Conservation (phyloP, 2,888 invertebrate species). For the Nephrotoma appendiculata region DNA sequence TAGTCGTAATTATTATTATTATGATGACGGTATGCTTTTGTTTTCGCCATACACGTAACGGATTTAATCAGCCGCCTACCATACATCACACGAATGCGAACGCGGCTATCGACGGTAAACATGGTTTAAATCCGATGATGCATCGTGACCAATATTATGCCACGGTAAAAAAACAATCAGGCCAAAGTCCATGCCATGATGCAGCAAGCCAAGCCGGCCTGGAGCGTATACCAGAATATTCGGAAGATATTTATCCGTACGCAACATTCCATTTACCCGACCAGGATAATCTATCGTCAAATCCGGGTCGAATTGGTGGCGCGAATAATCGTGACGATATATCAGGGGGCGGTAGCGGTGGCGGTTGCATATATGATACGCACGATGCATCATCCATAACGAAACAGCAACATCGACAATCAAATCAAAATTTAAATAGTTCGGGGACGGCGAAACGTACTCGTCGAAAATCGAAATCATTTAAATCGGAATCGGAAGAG, state of each 20-base stretch:
- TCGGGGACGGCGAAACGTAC: constrained; percentile 26
- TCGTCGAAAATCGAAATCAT: constrained; percentile 35
- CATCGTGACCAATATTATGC: constrained; percentile 39
- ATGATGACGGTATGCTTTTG: constrained; percentile 40
- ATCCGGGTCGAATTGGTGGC: constrained; percentile 27
- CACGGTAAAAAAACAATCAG: constrained; percentile 34
- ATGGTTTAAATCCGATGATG: constrained; percentile 14
- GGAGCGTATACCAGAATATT: constrained; percentile 42
- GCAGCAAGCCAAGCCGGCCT: constrained; percentile 26
- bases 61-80: constrained; percentile 8
- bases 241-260: constrained; percentile 46
- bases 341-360: constrained; percentile 11
- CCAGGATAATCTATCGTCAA: constrained; percentile 38
- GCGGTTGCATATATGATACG: constrained; percentile 17
- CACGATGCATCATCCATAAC: constrained; percentile 15
- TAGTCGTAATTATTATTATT: constrained; percentile 38
- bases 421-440: constrained; percentile 9
- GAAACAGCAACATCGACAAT: background rate
- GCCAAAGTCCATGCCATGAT: constrained; percentile 22
- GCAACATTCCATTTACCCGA: constrained; percentile 43
- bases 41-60: constrained; percentile 21
- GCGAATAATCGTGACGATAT: constrained; percentile 8
- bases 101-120: constrained; percentile 16
- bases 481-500: constrained; percentile 41
- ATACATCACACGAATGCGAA: background rate